These are phyloP conservation scores for Poeciliopsis turrubarensis DNA, from an alignment of 2,113 vertebrate species.

Conservation along the genomic window DNA sequence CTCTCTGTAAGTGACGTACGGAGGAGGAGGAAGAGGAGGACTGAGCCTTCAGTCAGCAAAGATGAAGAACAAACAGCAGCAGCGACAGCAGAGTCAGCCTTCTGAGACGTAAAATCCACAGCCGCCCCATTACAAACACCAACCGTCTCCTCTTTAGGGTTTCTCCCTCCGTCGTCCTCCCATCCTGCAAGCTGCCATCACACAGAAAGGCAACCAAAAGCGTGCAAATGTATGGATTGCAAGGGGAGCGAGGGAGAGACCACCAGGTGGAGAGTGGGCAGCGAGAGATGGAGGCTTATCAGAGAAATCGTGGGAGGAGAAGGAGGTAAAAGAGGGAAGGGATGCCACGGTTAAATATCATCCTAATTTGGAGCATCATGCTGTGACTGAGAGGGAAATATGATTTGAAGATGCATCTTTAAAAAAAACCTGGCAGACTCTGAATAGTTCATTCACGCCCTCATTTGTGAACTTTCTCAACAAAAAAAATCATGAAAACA, in stretches of 20 bases:
- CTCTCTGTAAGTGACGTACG: slow-evolving; percentile 6
- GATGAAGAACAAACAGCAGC: slow-evolving; percentile 35
- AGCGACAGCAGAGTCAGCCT: slow-evolving; percentile 18
- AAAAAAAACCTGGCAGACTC: neutral
- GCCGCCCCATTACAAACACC: slow-evolving; percentile 36
- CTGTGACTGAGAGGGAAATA: neutral
- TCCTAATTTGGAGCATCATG: neutral
- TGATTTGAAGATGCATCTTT: neutral
- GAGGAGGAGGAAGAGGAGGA: neutral
- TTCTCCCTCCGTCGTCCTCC: slow-evolving; percentile 16
- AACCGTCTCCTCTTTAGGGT: slow-evolving; percentile 12
- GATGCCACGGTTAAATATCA: neutral
- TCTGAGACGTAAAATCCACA: slow-evolving; percentile 25
- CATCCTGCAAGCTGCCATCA: slow-evolving; percentile 29
- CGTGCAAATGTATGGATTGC: slow-evolving; percentile 36
- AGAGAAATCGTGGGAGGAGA: neutral
- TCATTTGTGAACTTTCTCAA: neutral
- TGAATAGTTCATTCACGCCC: neutral
- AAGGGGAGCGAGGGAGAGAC: slow-evolving; percentile 44
- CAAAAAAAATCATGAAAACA: neutral
- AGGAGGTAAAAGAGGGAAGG: neutral
- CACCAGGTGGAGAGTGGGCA: slow-evolving; percentile 39
- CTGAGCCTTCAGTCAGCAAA: slow-evolving; percentile 34
- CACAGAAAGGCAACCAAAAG: slow-evolving; percentile 10
- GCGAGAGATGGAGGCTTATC: slow-evolving; percentile 20